Evolutionary conservation across 2,113 vertebrate species (phyloP).

Genomic region (Etia nguti): DNA sequence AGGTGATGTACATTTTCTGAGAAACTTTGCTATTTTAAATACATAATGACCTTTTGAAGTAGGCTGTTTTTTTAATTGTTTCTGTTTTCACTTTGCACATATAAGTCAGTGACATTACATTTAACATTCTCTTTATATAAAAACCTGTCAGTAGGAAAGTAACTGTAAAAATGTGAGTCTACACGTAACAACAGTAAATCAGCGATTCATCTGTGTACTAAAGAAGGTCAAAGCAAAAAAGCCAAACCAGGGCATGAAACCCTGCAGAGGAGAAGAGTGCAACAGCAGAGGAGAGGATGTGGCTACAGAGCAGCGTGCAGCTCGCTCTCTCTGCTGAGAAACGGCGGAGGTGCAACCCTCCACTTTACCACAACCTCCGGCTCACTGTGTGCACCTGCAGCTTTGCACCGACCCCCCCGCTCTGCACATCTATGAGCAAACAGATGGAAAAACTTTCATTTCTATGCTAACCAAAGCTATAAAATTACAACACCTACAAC

Average conservation of each 20-base stretch:
- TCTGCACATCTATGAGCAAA: not conserved
- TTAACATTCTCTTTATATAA: not conserved
- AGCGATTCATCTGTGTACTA: not conserved
- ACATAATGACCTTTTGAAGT: not conserved
- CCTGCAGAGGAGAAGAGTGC: conserved; percentile 1
- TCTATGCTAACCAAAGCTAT: conserved; percentile 23
- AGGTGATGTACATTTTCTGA: not conserved
- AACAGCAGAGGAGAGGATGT: conserved; percentile 53
- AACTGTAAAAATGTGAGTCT: rapidly evolving
- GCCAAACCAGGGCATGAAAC: not conserved
- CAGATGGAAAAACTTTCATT: not conserved
- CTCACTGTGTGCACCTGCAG: conserved; percentile 24
- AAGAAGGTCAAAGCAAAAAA: conserved; percentile 11
- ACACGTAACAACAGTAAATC: conserved; percentile 7
- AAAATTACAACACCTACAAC: rapidly evolving
- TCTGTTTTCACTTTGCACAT: not conserved
- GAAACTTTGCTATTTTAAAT: not conserved
- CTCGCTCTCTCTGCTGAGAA: conserved; percentile 1
- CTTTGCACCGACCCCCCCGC: not conserved
- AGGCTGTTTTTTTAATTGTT: rapidly evolving
- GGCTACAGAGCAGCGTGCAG: conserved; percentile 39
- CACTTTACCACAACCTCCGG: conserved; percentile 28
- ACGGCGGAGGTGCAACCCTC: not conserved
- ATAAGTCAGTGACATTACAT: not conserved
- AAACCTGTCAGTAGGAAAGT: not conserved